phyloP scores from a whole-genome alignment of 2,888 invertebrate species.

The Frankliniella intonsa region DNA sequence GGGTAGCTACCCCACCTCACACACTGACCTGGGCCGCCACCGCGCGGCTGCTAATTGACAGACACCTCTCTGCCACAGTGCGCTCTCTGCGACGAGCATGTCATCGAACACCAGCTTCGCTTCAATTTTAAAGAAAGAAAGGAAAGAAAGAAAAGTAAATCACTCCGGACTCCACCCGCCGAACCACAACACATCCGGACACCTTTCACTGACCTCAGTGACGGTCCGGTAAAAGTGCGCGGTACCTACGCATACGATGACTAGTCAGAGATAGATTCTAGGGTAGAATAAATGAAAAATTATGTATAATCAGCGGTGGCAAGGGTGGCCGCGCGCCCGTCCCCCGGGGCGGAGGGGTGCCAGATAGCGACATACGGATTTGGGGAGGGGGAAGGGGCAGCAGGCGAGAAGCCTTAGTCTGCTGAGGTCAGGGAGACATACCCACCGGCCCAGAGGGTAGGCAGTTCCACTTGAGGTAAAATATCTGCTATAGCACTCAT shows the following conservation, averaged over 20 bases:
- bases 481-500: not conserved
- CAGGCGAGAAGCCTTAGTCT: not conserved
- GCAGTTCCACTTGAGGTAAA: not conserved
- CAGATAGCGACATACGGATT: not conserved
- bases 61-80: no score
- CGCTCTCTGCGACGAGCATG: no score
- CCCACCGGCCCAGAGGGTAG: no score
- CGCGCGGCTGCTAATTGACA: not conserved
- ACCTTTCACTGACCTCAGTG: no score
- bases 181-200: no score
- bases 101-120: no score
- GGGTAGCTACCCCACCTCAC: not conserved
- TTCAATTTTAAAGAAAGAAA: no score
- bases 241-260: no score
- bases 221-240: no score
- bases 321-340: no score
- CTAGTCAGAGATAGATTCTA: not conserved
- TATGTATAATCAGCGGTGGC: not conserved
- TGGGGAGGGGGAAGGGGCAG: not conserved
- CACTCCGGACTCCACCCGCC: no score
- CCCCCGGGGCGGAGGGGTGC: not conserved
- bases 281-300: not conserved
- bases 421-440: constrained; percentile 16
- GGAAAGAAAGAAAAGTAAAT: no score
- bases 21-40: not conserved